phyloP scores from a whole-genome alignment of 2,113 vertebrate species.

The Pachyramphus minor region DNA sequence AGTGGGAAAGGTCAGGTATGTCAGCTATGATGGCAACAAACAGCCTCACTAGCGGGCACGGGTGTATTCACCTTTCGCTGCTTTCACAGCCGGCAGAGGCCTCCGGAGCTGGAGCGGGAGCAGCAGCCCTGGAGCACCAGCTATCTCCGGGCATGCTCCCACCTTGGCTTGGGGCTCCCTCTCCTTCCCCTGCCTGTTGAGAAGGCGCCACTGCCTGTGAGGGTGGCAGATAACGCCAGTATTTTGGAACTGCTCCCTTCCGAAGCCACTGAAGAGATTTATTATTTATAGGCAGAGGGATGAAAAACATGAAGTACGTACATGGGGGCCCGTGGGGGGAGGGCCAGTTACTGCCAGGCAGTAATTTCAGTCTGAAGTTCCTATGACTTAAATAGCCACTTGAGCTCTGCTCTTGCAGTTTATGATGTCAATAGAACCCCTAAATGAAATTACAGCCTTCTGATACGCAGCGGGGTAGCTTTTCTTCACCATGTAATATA shows the following conservation, averaged over 20 bases:
- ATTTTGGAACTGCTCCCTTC: constrained; percentile 54
- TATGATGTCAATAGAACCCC: constrained; percentile 80
- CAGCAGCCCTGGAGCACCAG: not conserved
- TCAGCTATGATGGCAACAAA: not conserved
- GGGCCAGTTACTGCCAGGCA: constrained; percentile 72
- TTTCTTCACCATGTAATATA: constrained; percentile 80
- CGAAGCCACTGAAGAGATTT: constrained; percentile 36
- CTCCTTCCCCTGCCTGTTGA: not conserved
- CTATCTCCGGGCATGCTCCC: not conserved
- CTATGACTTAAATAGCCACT: constrained; percentile 82
- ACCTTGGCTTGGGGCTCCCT: not conserved
- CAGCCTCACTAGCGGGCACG: not conserved
- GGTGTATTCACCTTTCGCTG: not conserved
- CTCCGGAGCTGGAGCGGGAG: not conserved
- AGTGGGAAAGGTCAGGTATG: constrained; percentile 10
- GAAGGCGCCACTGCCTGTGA: not conserved
- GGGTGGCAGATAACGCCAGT: constrained; percentile 13
- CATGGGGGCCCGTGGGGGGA: constrained; percentile 58
- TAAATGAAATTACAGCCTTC: constrained; percentile 84
- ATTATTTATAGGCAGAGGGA: constrained; percentile 73
- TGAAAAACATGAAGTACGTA: constrained; percentile 63
- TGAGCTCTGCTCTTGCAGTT: constrained; percentile 78
- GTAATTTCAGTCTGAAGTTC: constrained; percentile 79
- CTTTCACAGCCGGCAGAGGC: not conserved
- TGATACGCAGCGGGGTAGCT: constrained; percentile 78